Base-by-base conservation (phyloP, 2,888 invertebrate species). In the Drosophila fulvimacula region DNA sequence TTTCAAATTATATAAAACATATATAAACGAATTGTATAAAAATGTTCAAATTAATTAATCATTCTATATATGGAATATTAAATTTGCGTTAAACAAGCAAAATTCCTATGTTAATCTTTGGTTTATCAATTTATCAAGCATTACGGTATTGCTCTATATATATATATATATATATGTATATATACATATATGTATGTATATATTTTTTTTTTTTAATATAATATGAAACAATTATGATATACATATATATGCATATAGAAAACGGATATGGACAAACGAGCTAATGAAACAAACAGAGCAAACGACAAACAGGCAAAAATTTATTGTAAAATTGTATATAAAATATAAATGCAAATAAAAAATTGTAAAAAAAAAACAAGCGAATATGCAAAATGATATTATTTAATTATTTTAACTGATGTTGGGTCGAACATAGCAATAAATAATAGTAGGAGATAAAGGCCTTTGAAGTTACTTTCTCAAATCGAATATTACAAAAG, bases 311-410 rank as follows among this genome's bases (percentile, higher is more conserved):
- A 61, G 49, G 61, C 46, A 60, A 71, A 76, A 66, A 19, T 69
- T 67, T 64, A 83, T 77, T 83, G 83, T 82, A 86, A 76, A 82
- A 79, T 86, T 83, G 87, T 83, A 83, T 72, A 83, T 83, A 82
- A 76, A 76, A 81, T 76, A 81, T 86, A 77, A 83, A 83, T 68
- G 82, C 86, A 86, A 83, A 82, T 82, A 84, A 82, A 82, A 78
- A 78, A 75, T 70, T 81, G 76, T 81, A 82, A 69, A 79, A 81
- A 81, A n/a, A 65, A 57, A 82, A 62, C 74, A 82, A 70, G 66
- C 71, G 77, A 71, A 48, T 5, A 6, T 24, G 6, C 4, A 13
- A 9, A n/a, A 17, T n/a, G 1, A 27, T 2, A n/a, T n/a, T n/a
- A n/a, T n/a, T n/a, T n/a, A n/a, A 24, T 21, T 0, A 9, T n/a